Evolutionary conservation across 2,797 vertebrate species (phyloP), one percentile per base, ranked within the genome.

Genomic region (Gymnoscopelus microlampas): DNA sequence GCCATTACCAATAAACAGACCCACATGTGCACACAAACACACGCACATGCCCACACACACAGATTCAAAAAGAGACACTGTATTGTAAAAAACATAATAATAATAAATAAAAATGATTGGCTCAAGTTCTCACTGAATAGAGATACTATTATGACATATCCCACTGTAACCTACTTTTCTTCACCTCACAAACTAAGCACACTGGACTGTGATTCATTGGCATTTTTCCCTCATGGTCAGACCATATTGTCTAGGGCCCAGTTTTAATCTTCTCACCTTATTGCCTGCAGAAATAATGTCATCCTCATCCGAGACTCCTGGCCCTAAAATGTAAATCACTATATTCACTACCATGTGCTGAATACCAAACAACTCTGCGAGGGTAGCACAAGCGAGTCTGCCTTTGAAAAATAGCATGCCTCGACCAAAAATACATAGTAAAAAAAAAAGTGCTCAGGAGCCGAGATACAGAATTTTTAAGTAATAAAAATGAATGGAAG

Each of bases 311-410:
- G 5, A 23, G 19, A 86, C 74, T 85, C 76, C 71, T 85, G 89
- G 72, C 65, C 63, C 88, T 83, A 81, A 88, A 88, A 87, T 90
- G 82, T 88, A 88, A 90, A 93, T 90, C 86, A 87, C 88, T 90
- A 91, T 72, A 86, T 90, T 87, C 86, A 91, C 89, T 85, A 87
- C 72, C 72, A 86, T 85, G 85, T 73, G 75, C 72, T 73, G 85
- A 89, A 91, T 88, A 87, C 82, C 74, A 83, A 91, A 85, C 84
- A 84, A 76, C 49, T 80, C 68, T 5, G 63, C 78, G 81, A 84
- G 83, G 82, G 79, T 86, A 88, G 29, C 29, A 32, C 3, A 32
- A 89, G 81, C 66, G 80, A 73, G 54, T 61, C n/a, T n/a, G n/a
- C n/a, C n/a, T n/a, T n/a, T n/a, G n/a, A n/a, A n/a, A n/a, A n/a